Conservation (phyloP, 92 coral and sea anemone species). For the Palythoa caribaeorum region DNA sequence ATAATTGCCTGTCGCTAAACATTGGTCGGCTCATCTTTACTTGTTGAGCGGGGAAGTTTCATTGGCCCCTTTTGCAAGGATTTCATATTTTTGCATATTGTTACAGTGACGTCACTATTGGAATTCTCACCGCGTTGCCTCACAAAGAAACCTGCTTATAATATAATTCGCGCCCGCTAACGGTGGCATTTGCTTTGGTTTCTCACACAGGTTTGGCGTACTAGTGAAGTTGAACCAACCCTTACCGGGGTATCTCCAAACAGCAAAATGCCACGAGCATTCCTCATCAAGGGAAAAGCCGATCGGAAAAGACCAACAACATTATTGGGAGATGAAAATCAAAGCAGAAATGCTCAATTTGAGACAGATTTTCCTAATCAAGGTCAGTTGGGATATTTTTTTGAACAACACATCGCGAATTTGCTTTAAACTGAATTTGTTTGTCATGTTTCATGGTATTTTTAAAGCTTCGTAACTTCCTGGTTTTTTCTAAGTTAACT, state of each 20-base stretch:
- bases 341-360: conserved; percentile 51
- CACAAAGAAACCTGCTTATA: conserved; percentile 29
- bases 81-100: conserved; percentile 46
- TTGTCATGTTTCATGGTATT: conserved; percentile 29
- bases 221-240: conserved; percentile 40
- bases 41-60: conserved; percentile 41
- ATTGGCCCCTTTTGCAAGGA: conserved; percentile 32
- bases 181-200: conserved; percentile 45
- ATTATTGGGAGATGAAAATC: conserved; percentile 43
- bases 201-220: conserved; percentile 33
- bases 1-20: background rate
- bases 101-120: conserved; percentile 42
- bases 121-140: conserved; percentile 51
- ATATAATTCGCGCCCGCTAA: conserved; percentile 47
- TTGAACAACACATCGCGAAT: conserved; percentile 23
- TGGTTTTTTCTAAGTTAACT: background rate
- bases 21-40: background rate
- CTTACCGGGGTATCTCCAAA: conserved; percentile 48
- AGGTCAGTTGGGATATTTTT: conserved; percentile 33
- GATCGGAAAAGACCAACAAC: conserved; percentile 59
- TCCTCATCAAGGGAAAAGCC: conserved; percentile 79
- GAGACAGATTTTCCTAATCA: conserved; percentile 34
- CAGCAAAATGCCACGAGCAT: conserved; percentile 87
- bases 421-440: conserved; percentile 13
- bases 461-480: background rate